These are phyloP conservation scores for Drosophila koepferae DNA, from an alignment of 2,888 invertebrate genomes.

Conservation along the genomic window DNA sequence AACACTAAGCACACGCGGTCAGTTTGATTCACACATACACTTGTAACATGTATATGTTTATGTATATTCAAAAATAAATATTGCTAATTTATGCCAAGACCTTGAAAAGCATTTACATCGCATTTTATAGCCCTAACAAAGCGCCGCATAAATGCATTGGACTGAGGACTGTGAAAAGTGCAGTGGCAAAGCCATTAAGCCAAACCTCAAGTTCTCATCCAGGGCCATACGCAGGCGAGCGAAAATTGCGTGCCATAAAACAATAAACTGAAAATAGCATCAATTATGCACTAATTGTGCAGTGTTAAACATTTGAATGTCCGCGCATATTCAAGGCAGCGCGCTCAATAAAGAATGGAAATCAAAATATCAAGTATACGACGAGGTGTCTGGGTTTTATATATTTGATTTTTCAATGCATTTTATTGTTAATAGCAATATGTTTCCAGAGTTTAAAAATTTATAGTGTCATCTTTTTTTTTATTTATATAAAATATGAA, in stretches of 20 bases:
- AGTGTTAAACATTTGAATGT: constrained; percentile 25
- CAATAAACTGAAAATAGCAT: constrained; percentile 54
- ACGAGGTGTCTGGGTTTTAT: neutral
- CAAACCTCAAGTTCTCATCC: constrained; percentile 45
- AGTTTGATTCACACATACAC: constrained; percentile 1
- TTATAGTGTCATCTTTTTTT: no score
- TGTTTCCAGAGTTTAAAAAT: no score
- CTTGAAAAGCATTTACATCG: constrained; percentile 37
- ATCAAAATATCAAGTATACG: constrained; percentile 5
- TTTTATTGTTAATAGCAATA: neutral
- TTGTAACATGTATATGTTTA: neutral
- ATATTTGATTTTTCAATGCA: neutral
- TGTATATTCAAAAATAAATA: constrained; percentile 20
- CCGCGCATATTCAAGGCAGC: constrained; percentile 48
- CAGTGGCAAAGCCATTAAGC: constrained; percentile 66
- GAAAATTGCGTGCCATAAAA: constrained; percentile 63
- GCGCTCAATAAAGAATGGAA: constrained; percentile 22
- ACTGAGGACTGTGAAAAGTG: constrained; percentile 30
- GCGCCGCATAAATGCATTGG: constrained; percentile 38
- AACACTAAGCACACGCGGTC: neutral
- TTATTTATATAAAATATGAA: no score
- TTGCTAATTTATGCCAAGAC: constrained; percentile 45
- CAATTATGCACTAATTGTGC: constrained; percentile 55
- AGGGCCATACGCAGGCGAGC: constrained; percentile 41
- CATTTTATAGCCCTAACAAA: constrained; percentile 20